Evolutionary conservation across 2,113 vertebrate genomes (phyloP).

Genomic region (Dascyllus trimaculatus): DNA sequence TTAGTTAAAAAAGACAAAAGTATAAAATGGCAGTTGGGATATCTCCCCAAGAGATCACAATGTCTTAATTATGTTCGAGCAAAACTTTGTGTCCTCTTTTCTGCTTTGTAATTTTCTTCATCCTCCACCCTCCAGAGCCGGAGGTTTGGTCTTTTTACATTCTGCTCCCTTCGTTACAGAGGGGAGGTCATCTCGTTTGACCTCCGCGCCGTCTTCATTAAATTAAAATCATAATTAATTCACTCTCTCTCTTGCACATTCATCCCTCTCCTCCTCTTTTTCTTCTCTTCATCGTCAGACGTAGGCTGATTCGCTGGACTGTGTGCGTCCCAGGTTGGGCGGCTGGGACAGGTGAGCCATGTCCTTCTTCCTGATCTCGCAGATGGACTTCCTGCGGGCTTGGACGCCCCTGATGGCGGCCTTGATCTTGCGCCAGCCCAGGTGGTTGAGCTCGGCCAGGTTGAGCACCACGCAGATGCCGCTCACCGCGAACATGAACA

Average conservation of each 20-base stretch:
- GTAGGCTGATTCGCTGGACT: constrained; percentile 91
- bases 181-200: constrained; percentile 25
- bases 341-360: constrained; percentile 82
- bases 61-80: constrained; percentile 39
- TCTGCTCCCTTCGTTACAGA: constrained; percentile 55
- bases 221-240: constrained; percentile 64
- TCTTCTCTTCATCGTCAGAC: constrained; percentile 79
- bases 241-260: constrained; percentile 49
- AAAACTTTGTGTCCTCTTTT: constrained; percentile 36
- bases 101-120: constrained; percentile 30
- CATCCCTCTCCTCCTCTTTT: constrained; percentile 42
- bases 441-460: constrained; percentile 92
- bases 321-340: constrained; percentile 88
- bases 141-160: constrained; percentile 66
- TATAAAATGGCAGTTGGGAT: constrained; percentile 73
- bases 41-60: constrained; percentile 42
- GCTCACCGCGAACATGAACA: constrained; percentile 95
- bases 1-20: constrained; percentile 59
- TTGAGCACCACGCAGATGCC: constrained; percentile 93
- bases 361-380: constrained; percentile 88
- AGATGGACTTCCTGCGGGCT: constrained; percentile 88
- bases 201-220: constrained; percentile 25
- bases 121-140: constrained; percentile 20
- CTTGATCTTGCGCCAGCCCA: constrained; percentile 92
- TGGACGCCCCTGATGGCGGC: constrained; percentile 88